phyloP scores from a whole-genome alignment of 2,888 invertebrate species.

The Campoletis raptor region DNA sequence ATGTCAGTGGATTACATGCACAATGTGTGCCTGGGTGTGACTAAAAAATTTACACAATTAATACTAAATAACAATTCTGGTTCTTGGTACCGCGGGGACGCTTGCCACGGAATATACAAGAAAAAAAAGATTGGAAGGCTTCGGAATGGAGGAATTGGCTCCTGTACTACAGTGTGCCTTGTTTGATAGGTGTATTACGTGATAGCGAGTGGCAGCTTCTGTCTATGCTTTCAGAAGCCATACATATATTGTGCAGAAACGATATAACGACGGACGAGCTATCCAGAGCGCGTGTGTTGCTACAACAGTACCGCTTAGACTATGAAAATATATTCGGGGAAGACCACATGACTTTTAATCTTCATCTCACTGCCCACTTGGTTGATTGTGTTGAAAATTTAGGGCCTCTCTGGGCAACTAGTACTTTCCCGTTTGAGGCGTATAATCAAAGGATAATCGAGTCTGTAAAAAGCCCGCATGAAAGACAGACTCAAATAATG shows the following conservation, averaged over 20 bases:
- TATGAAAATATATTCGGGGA: conserved; percentile 11
- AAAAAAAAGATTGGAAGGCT: conserved; percentile 10
- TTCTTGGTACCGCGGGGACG: no score
- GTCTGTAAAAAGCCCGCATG: background rate
- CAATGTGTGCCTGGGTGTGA: background rate
- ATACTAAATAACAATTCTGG: no score
- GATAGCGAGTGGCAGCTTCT: background rate
- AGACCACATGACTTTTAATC: conserved; percentile 10
- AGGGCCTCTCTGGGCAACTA: conserved; percentile 22
- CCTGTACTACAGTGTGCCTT: no score
- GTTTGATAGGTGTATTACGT: no score
- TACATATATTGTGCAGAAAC: background rate
- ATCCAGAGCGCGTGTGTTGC: background rate
- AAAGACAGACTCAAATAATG: no score
- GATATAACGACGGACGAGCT: conserved; percentile 2
- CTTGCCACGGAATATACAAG: background rate
- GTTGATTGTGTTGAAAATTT: conserved; percentile 22
- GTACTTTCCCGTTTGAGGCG: conserved; percentile 3
- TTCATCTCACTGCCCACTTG: conserved; percentile 26
- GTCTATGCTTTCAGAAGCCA: background rate
- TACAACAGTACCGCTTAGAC: conserved; percentile 3
- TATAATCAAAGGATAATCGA: no score
- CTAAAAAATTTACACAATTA: no score
- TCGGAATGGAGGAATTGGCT: background rate
- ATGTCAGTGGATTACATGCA: conserved; percentile 8